A percentile compares a stretch with the other conserved stretches of the same genome.
Evolutionary conservation across 2,797 vertebrate species (phyloP).

Genomic region (Channallabes apus): DNA sequence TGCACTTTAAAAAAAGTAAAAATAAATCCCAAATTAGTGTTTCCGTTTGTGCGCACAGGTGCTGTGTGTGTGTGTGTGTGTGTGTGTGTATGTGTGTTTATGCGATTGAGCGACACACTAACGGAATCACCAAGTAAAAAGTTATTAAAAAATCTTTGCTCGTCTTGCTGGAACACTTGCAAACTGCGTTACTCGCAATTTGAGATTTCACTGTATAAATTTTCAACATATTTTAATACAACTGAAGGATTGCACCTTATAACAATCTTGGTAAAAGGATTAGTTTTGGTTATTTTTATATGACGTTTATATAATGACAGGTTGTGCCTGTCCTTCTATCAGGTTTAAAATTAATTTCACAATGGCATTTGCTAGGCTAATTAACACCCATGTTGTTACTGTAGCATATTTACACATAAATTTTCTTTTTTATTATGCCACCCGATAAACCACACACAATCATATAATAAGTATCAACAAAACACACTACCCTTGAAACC

Average conservation of each 20-base stretch:
- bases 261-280: neutral
- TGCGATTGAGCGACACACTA: too few relatives aligned
- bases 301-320: neutral
- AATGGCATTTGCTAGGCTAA: neutral
- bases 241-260: neutral
- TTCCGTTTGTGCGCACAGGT: too few relatives aligned
- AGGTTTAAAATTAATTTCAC: neutral
- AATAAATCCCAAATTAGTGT: too few relatives aligned
- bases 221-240: too few relatives aligned
- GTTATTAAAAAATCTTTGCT: too few relatives aligned
- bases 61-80: too few relatives aligned
- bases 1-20: too few relatives aligned
- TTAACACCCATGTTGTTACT: neutral
- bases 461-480: neutral
- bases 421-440: neutral
- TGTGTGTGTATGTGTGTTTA: too few relatives aligned
- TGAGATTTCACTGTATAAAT: too few relatives aligned
- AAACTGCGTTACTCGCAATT: too few relatives aligned
- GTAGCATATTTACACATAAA: neutral
- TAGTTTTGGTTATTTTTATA: neutral
- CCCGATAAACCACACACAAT: neutral
- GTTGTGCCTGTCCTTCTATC: neutral
- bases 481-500: neutral
- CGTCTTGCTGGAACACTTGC: too few relatives aligned
- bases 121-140: too few relatives aligned